Evolutionary conservation across 2,113 vertebrate species (phyloP), one percentile per base, ranked within the genome.

Genomic region (Cricetomys ansorgei): DNA sequence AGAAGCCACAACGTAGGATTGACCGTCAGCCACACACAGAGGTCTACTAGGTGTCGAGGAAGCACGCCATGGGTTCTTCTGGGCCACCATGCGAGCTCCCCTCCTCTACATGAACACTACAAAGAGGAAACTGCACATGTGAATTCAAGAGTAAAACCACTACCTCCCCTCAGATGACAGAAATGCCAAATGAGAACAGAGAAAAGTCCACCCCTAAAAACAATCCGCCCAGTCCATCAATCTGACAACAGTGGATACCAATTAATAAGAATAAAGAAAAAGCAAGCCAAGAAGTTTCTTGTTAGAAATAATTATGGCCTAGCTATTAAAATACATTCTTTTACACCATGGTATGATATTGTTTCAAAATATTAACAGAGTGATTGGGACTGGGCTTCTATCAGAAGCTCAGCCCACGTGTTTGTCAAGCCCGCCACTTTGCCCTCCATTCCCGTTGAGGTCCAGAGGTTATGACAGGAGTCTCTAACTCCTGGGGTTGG

Each of bases 101-200:
- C 43, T 48, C 48, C n/a, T 76, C 5, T n/a, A 72, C 2, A n/a
- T 7, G 40, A 93, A 11, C 40, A 50, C 23, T 5, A 7, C n/a
- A 76, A 59, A 43, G 29, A 94, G 29, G 16, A 92, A 88, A 48
- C 34, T 6, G 5, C 3, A 9, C 0, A 7, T 75, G n/a, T 53
- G 48, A 90, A 93, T 59, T 34, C 59, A 94, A 90, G 3, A 91
- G 80, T 5, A 90, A 95, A 95, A 80, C 13, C 7, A 13, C 59
- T 67, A 27, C 29, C 34, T 73, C 85, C 84, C 3, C 0, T 84
- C n/a, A 37, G 23, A 64, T 34, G 37, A 89, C 65, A 9, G 62
- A 62, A 80, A 62, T n/a, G 50, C 34, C 27, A 89, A 91, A 45
- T 16, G 89, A 67, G 1, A 92, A 57, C 16, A 67, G 92, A 94